Conservation (phyloP, 2,797 vertebrate genomes). For the Rhinoraja longicauda region DNA sequence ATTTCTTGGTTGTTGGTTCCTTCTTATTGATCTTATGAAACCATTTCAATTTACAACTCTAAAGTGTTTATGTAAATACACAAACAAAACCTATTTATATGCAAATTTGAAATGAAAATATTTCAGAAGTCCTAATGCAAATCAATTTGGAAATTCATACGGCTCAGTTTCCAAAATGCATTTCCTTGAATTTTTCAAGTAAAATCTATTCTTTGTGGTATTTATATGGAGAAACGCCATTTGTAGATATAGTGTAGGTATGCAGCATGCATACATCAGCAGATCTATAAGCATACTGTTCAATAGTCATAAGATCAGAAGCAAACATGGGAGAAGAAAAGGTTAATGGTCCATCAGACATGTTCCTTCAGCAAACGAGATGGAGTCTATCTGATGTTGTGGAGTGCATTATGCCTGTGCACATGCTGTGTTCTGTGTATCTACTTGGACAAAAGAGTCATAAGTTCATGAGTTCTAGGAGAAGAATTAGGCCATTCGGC, state of each 20-base stretch:
- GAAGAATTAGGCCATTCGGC: no score
- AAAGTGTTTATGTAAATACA: background rate
- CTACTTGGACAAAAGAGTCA: no score
- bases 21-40: background rate
- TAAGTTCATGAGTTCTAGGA: no score
- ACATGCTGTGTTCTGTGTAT: no score
- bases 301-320: background rate
- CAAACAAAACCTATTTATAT: background rate
- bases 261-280: background rate
- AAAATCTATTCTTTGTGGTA: background rate
- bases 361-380: background rate
- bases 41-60: background rate
- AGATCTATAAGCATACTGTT: no score
- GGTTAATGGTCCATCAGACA: background rate
- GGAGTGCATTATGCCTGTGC: no score
- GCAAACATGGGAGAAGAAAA: background rate
- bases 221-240: background rate
- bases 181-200: background rate
- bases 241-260: background rate
- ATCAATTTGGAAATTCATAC: background rate
- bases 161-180: background rate
- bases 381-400: background rate
- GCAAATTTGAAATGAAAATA: conserved; percentile 13
- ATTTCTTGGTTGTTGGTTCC: background rate
- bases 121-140: background rate